Conservation (phyloP, 2,113 vertebrate species). For the Caranx ignobilis region DNA sequence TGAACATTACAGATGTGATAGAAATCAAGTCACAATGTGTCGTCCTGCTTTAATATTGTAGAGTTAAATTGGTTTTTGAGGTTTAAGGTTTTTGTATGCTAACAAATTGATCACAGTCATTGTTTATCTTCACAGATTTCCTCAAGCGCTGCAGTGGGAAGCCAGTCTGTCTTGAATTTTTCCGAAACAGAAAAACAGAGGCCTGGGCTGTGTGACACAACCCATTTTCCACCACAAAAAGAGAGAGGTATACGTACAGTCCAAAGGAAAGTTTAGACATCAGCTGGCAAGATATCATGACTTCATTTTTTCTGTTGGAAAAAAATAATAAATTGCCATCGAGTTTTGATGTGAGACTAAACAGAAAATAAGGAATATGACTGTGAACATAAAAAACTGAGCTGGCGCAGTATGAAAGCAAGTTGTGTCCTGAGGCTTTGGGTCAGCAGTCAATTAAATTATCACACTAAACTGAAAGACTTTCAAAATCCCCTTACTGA, state of each 20-base stretch:
- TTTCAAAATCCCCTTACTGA: conserved; percentile 76
- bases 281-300: conserved; percentile 2
- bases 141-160: neutral
- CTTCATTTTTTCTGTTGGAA: conserved; percentile 4
- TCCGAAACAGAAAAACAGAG: neutral
- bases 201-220: neutral
- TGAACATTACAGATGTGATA: too few species aligned
- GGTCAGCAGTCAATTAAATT: conserved; percentile 83
- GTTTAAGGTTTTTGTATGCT: too few species aligned
- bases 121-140: too few species aligned
- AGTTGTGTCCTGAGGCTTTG: conserved; percentile 75
- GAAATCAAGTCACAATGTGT: too few species aligned
- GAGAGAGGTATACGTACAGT: neutral
- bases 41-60: too few species aligned
- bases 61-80: too few species aligned
- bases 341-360: conserved; percentile 27
- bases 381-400: conserved; percentile 40
- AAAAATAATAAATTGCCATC: conserved; percentile 34
- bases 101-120: too few species aligned
- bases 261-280: neutral
- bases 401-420: conserved; percentile 55
- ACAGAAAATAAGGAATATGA: conserved; percentile 31
- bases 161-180: neutral
- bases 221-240: neutral
- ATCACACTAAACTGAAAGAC: conserved; percentile 77